Base-by-base conservation (phyloP, 2,797 vertebrate genomes). In the Gallinago nigripennis region DNA sequence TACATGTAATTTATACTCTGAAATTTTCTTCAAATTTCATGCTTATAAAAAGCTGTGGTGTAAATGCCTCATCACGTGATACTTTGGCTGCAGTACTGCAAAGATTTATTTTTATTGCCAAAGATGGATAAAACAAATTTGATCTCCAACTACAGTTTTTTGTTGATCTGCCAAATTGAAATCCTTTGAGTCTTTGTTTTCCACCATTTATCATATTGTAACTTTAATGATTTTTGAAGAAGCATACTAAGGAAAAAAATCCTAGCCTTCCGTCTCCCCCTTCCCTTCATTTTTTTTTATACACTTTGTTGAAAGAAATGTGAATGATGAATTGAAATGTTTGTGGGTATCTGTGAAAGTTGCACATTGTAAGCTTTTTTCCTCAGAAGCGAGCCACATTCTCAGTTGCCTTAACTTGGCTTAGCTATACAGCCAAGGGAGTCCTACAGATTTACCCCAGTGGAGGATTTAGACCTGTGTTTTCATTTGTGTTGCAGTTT, bases 1-100 rank as follows among this genome's bases (percentile, higher is more conserved):
- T 90, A 75, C 95, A 93, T 97, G 91, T 98, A 98, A 98, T 98
- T 98, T 98, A 98, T 98, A 97, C 81, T 94, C 94, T 96, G 90
- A 92, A 78, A 87, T 73, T 92, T 77, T 90, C 91, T 92, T 92
- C 65, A 73, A 60, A 82, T 92, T 81, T 95, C 76, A 39, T 70
- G 93, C 95, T 98, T 90, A 95, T 90, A 88, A 92, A 93, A 91
- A 91, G 72, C 93, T 89, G 95, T 94, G 96, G 93, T 93, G 57
- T 91, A 86, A 92, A 94, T 85, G 95, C 86, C 95, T 96, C 43
- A 57, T 75, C 57, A 89, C 6, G 48, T 65, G 93, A 96, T 94
- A 94, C 94, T 98, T 98, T 96, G 97, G 98, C 97, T 97, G 92
- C 91, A 83, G 94, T 88, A 96, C 94, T 94, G 82, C 97, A 96